These are phyloP conservation scores for Byasa hedistus DNA, from an alignment of 2,888 invertebrate species.

Conservation along the genomic window DNA sequence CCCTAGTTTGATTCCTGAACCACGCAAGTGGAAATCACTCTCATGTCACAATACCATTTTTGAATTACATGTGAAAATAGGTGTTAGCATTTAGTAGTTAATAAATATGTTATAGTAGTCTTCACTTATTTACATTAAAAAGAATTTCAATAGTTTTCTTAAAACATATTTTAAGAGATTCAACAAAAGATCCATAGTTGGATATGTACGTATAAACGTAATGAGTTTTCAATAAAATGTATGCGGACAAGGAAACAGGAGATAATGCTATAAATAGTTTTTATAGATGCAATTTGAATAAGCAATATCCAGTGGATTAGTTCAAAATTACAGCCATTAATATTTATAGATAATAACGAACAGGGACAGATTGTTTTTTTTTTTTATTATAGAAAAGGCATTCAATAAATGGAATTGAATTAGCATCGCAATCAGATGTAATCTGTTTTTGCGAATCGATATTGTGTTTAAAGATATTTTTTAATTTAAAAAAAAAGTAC, in stretches of 20 bases:
- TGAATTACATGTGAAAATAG: too few species aligned
- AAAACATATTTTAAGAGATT: not conserved
- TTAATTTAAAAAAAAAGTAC: not conserved
- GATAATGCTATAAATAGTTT: not conserved
- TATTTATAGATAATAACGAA: constrained; percentile 5
- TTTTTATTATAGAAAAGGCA: not conserved
- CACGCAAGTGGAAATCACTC: too few species aligned
- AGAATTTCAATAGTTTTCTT: not conserved
- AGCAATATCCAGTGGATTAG: not conserved
- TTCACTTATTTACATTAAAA: too few species aligned
- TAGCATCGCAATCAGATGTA: constrained; percentile 30
- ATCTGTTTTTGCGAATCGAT: not conserved
- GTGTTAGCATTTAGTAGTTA: too few species aligned
- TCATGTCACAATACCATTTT: not conserved
- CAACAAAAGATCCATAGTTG: not conserved
- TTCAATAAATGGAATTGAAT: constrained; percentile 1
- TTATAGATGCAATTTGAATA: not conserved
- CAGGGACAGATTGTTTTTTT: not conserved
- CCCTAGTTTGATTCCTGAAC: not conserved
- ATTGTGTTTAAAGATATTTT: not conserved
- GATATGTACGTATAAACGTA: too few species aligned
- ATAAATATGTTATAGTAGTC: too few species aligned
- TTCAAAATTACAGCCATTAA: constrained; percentile 11
- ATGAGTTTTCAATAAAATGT: not conserved
- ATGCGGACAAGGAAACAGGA: not conserved